These are phyloP conservation scores for Sinocyclocheilus anshuiensis DNA, from an alignment of 2,113 vertebrate genomes.

Conservation along the genomic window DNA sequence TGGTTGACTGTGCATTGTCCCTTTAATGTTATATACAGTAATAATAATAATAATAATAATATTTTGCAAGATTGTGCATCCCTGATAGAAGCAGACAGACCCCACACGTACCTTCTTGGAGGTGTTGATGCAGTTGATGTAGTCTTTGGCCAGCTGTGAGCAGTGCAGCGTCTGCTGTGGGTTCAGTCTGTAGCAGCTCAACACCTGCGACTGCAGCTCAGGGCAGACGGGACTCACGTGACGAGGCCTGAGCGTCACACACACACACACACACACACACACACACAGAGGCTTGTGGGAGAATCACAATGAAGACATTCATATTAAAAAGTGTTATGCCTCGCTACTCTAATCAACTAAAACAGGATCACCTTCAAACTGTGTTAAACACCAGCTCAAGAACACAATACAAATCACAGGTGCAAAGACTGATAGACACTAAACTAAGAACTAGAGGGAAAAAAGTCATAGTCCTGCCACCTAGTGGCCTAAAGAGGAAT, in stretches of 20 bases:
- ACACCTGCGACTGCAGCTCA: constrained; percentile 84
- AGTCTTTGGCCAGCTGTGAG: constrained; percentile 87
- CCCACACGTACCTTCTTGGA: constrained; percentile 81
- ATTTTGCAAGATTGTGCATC: too few relatives aligned
- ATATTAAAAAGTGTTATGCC: not conserved
- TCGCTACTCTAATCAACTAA: not conserved
- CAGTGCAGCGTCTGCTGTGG: constrained; percentile 85
- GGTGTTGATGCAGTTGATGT: constrained; percentile 85
- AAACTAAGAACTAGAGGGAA: too few relatives aligned
- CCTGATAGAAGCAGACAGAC: not conserved
- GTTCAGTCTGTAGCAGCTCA: constrained; percentile 87
- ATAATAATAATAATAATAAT: not conserved
- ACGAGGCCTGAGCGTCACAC: constrained; percentile 68
- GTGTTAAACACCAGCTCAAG: not conserved
- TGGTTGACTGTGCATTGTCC: not conserved
- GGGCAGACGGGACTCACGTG: constrained; percentile 79
- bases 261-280: constrained; percentile 35
- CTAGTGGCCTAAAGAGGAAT: not conserved
- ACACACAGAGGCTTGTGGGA: constrained; percentile 21
- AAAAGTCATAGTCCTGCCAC: not conserved
- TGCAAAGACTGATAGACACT: not conserved
- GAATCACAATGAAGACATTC: not conserved
- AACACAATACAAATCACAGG: not conserved
- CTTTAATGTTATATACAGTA: not conserved
- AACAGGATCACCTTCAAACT: not conserved